A percentile compares a stretch with the other conserved stretches of the same genome.
These are phyloP conservation scores for Stenoptilia bipunctidactyla DNA, from an alignment of 2,888 invertebrate genomes.

Conservation along the genomic window DNA sequence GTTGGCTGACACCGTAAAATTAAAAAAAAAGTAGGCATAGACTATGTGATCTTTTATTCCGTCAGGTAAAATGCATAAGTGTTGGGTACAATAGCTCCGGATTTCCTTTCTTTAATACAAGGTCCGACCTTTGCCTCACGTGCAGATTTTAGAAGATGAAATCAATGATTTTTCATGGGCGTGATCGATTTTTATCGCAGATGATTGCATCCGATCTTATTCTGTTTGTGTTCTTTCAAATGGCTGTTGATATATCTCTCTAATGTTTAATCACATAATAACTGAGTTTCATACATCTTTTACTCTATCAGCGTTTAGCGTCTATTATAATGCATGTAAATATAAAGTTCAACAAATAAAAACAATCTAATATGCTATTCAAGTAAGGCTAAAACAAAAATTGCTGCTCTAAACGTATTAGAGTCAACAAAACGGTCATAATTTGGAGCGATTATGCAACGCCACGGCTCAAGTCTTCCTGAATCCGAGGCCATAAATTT, in stretches of 20 bases:
- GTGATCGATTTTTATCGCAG: slow-evolving; percentile 54
- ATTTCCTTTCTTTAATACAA: slow-evolving; percentile 69
- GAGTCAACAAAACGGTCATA: slow-evolving; percentile 24
- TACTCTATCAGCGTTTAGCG: too few relatives aligned
- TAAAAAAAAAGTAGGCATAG: slow-evolving; percentile 39
- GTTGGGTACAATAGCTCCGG: slow-evolving; percentile 61
- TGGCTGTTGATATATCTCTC: slow-evolving; percentile 14
- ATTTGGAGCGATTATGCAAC: slow-evolving; percentile 66
- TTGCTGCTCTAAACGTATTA: too few relatives aligned
- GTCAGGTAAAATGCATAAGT: slow-evolving; percentile 64
- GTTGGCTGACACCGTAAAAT: slow-evolving; percentile 52
- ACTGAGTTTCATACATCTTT: too few relatives aligned
- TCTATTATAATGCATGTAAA: too few relatives aligned
- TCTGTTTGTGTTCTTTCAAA: slow-evolving; percentile 11
- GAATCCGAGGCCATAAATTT: slow-evolving; percentile 62
- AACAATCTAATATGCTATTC: too few relatives aligned
- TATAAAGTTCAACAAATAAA: too few relatives aligned
- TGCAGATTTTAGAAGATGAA: slow-evolving; percentile 53
- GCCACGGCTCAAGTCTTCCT: slow-evolving; percentile 60
- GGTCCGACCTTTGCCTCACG: slow-evolving; percentile 61
- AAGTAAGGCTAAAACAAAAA: too few relatives aligned
- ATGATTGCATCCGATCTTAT: slow-evolving; percentile 28
- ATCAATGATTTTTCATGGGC: slow-evolving; percentile 60
- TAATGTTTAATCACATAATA: too few relatives aligned
- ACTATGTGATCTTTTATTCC: slow-evolving; percentile 47